Evolutionary conservation across 2,113 vertebrate genomes (phyloP).

Genomic region (Istiophorus platypterus): DNA sequence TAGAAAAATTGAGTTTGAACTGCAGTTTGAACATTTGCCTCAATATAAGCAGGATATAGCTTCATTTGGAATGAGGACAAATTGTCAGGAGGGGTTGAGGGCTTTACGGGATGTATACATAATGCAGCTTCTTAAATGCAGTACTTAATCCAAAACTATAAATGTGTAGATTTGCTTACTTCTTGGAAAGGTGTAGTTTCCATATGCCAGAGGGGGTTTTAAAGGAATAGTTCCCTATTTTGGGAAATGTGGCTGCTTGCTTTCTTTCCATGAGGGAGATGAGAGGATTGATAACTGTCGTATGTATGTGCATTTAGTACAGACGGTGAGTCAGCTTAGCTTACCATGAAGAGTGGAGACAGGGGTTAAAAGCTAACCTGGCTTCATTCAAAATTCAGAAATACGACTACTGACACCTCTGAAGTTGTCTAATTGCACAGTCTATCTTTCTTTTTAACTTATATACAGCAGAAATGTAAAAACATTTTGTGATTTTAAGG

Average conservation of each 20-base stretch:
- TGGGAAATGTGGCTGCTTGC: not conserved
- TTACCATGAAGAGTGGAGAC: not conserved
- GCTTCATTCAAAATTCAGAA: not conserved
- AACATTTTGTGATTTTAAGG: not conserved
- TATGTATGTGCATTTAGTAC: not conserved
- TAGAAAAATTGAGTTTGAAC: too few species aligned
- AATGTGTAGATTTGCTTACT: not conserved
- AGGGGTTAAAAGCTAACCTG: not conserved
- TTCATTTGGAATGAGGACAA: constrained; percentile 4
- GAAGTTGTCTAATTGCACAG: not conserved
- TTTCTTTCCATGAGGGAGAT: not conserved
- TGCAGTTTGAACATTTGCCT: not conserved
- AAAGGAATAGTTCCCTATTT: too few species aligned
- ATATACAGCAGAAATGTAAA: not conserved
- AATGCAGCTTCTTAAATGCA: not conserved
- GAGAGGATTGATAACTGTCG: not conserved
- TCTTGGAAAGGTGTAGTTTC: not conserved
- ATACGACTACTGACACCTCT: too few species aligned
- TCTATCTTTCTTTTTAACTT: too few species aligned
- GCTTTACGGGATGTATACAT: not conserved
- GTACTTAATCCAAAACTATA: not conserved
- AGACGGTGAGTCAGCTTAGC: not conserved
- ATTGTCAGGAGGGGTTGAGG: not conserved
- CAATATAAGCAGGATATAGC: not conserved
- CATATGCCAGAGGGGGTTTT: not conserved